Conservation (phyloP, 1,140 invertebrate genomes). For the Apocrypta bakeri region DNA sequence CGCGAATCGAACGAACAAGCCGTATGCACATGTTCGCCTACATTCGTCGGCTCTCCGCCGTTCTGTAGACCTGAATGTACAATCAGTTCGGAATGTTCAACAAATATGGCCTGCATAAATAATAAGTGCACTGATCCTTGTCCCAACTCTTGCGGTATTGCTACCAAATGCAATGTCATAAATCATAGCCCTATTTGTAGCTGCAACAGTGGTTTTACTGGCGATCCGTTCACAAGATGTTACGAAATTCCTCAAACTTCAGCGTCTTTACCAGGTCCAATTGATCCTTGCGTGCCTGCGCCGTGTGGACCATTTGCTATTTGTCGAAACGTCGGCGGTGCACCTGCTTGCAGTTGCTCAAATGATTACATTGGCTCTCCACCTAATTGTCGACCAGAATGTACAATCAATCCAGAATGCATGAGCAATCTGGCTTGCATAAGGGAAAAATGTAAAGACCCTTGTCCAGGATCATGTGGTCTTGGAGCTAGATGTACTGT, state of each 20-base stretch:
- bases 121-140: slow-evolving; percentile 88
- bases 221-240: slow-evolving; percentile 83
- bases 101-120: slow-evolving; percentile 83
- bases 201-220: slow-evolving; percentile 78
- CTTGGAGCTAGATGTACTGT: slow-evolving; percentile 81
- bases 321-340: slow-evolving; percentile 70
- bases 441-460: slow-evolving; percentile 82
- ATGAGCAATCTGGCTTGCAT: slow-evolving; percentile 79
- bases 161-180: slow-evolving; percentile 81
- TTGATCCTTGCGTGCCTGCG: slow-evolving; percentile 76
- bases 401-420: slow-evolving; percentile 81
- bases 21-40: slow-evolving; percentile 84
- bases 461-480: slow-evolving; percentile 85
- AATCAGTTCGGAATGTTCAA: slow-evolving; percentile 84
- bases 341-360: slow-evolving; percentile 77
- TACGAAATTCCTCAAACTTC: slow-evolving; percentile 72
- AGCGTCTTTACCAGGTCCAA: slow-evolving; percentile 52
- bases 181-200: slow-evolving; percentile 79
- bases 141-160: slow-evolving; percentile 85
- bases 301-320: slow-evolving; percentile 83
- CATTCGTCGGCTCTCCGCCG: slow-evolving; percentile 83
- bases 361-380: slow-evolving; percentile 82
- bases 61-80: slow-evolving; percentile 86
- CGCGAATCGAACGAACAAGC: slow-evolving; percentile 76
- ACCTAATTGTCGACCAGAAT: slow-evolving; percentile 82